Base-by-base conservation (phyloP, 2,797 vertebrate species). In the Pelobates cultripes region DNA sequence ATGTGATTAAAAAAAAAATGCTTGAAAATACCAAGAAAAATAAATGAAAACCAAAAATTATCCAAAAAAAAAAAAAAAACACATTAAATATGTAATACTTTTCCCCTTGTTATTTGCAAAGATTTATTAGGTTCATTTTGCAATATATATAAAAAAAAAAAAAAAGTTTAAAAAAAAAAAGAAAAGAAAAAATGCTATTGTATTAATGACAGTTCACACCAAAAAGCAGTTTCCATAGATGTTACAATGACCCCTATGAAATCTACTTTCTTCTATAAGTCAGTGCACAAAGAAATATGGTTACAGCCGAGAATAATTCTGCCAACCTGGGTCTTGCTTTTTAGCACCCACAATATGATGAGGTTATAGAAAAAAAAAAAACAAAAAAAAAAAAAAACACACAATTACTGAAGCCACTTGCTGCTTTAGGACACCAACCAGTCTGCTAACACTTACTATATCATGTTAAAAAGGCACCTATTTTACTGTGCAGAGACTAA, bases 281-380 rank as follows among this genome's bases (percentile, higher is more conserved):
- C 87, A 89, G 86, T 88, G 87, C 87, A 93, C 88, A 92, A 89
- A 91, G 88, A 91, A 91, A 90, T 87, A 92, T 83, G 80, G 90
- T 91, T 92, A 91, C 86, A 90, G 91, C 90, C 86, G 91, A 91
- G 88, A 90, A 88, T 88, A 87, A 91, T 88, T 84, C 87, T 88
- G 75, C 85, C 87, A 85, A 88, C 86, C 85, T 88, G 85, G 86
- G 86, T 89, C 84, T 88, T 89, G 84, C 85, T 82, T 88, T 86
- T 88, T 85, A 84, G 86, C 85, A 83, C 55, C 82, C 55, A 0
- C 81, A 83, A 83, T 82, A 84, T 85, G 83, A 82, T 90, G 70
- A 81, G 84, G 74, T 8, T 80, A 78, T 66, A 68, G 66, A 15
- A 6, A 63, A 28, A 61, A 70, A 68, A 63, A 40, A 5, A 63